These are phyloP conservation scores for Temnothorax ravouxi DNA, from an alignment of 2,888 invertebrate species.

Conservation along the genomic window DNA sequence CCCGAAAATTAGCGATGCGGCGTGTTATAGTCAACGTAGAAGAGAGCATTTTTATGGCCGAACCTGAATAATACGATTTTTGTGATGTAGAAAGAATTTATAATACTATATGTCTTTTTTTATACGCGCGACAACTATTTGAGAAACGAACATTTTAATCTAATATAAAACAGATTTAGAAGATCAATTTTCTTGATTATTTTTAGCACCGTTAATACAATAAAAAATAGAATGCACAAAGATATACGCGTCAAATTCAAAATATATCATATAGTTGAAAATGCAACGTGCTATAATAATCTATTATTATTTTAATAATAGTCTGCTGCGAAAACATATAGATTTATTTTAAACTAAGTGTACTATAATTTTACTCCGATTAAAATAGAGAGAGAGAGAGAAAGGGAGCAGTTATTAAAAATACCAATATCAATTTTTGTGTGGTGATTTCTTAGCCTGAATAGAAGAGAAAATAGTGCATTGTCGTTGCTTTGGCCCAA, in stretches of 20 bases:
- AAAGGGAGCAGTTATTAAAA: background rate
- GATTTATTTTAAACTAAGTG: conserved; percentile 16
- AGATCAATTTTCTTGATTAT: background rate
- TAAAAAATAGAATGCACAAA: background rate
- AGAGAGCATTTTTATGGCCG: conserved; percentile 5
- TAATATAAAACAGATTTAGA: background rate
- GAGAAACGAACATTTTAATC: background rate
- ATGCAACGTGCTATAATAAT: background rate
- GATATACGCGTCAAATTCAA: background rate
- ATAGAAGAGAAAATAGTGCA: conserved; percentile 22
- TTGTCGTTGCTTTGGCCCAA: conserved; percentile 45
- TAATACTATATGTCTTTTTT: background rate
- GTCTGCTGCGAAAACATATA: background rate
- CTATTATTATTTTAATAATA: background rate
- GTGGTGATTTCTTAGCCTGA: background rate
- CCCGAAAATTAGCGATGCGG: conserved; percentile 38
- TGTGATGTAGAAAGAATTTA: background rate
- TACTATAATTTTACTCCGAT: conserved; percentile 3
- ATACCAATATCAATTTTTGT: conserved; percentile 9
- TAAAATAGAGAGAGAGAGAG: background rate
- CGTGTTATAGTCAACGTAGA: background rate
- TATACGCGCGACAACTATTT: background rate
- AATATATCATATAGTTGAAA: background rate
- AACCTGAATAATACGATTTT: conserved; percentile 29
- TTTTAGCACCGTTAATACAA: background rate